Evolutionary conservation across 2,888 invertebrate genomes (phyloP).

Genomic region (Serripes groenlandicus): DNA sequence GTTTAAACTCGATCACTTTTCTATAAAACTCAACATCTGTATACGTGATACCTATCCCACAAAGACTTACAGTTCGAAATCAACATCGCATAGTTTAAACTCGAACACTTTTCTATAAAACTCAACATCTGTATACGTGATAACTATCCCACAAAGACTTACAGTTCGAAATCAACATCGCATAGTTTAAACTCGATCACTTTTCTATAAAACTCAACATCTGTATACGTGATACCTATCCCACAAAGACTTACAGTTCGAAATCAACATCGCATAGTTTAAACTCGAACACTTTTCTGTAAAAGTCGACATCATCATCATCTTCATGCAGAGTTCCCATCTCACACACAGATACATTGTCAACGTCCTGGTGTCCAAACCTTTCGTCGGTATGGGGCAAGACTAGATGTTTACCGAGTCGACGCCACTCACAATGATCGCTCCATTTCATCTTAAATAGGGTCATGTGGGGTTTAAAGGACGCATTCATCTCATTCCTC

Average conservation of each 20-base stretch:
- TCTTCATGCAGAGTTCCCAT: slow-evolving; percentile 74
- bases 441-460: slow-evolving; percentile 85
- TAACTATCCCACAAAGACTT: too few relatives aligned
- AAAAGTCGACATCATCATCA: slow-evolving; percentile 9
- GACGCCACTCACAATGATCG: slow-evolving; percentile 74
- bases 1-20: too few relatives aligned
- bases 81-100: too few relatives aligned
- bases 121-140: too few relatives aligned
- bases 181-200: too few relatives aligned
- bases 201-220: too few relatives aligned
- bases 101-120: too few relatives aligned
- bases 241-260: background rate
- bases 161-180: too few relatives aligned
- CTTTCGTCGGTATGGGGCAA: slow-evolving; percentile 77
- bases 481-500: slow-evolving; percentile 83
- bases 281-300: background rate
- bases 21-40: too few relatives aligned
- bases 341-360: slow-evolving; percentile 84
- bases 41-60: too few relatives aligned
- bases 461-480: slow-evolving; percentile 86
- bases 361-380: slow-evolving; percentile 84
- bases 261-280: slow-evolving; percentile 9
- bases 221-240: too few relatives aligned
- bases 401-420: slow-evolving; percentile 78
- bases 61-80: too few relatives aligned